Evolutionary conservation across 2,113 vertebrate species (phyloP), one percentile per base, ranked within the genome.

Genomic region (Pavo muticus): DNA sequence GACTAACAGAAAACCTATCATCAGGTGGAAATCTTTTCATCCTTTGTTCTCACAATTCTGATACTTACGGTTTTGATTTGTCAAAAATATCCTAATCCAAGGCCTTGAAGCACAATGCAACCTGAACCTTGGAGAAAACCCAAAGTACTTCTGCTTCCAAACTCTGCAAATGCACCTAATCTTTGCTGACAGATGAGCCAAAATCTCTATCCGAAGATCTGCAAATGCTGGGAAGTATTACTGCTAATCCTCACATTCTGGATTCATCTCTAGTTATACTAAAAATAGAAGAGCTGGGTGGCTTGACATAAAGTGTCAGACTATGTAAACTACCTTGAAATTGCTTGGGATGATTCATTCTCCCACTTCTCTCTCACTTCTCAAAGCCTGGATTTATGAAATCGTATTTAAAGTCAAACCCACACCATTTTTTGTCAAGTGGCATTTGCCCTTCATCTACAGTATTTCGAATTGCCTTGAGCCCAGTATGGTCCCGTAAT

Each of bases 321-420:
- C 91, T 91, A 47, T 77, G 79, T 91, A 94, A 96, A 94, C 87
- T 77, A 47, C 39, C 27, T 47, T 87, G 64, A 91, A 96, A 87
- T 86, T 83, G 35, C 47, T 94, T 76, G 60, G 32, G 56, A 85
- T 92, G 68, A 96, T 94, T 96, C 56, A 83, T 90, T 94, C 45
- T 84, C 56, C 40, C 68, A 77, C 60, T 80, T 56, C 45, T 59
- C 60, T 84, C 71, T 91, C 25, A 8, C 21, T 76, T 77, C 56
- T 52, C 42, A 74, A 64, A 90, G 21, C 39, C 35, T 56, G n/a
- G 79, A 63, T 94, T 91, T 93, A 83, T 86, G 47, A 91, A 84
- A 76, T 50, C 42, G 87, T 92, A 71, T 68, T 94, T 90, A 85
- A 94, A 94, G 73, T 56, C 82, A 94, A 83, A 52, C 13, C 10